Conservation (phyloP, 1,140 invertebrate species). For the Nephotettix cincticeps region DNA sequence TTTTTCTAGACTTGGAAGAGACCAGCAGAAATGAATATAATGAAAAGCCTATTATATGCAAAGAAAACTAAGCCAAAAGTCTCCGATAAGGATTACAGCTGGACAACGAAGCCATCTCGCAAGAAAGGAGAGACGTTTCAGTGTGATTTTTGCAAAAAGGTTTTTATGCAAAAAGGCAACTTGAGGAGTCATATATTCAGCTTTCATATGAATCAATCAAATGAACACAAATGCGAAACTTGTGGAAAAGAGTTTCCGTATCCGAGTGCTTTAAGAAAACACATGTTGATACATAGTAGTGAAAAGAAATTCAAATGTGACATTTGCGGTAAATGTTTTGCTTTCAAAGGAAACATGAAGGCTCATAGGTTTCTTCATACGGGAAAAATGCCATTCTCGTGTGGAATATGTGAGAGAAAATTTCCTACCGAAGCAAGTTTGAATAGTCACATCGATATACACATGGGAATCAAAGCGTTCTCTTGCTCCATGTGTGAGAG, state of each 20-base stretch:
- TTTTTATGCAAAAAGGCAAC: conserved; percentile 10
- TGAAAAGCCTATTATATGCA: conserved; percentile 11
- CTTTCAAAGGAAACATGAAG: conserved; percentile 1
- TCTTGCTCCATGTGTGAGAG: conserved; percentile 82
- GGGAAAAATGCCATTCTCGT: background rate
- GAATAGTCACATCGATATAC: conserved; percentile 6
- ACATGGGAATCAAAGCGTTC: conserved; percentile 63
- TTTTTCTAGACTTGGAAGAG: conserved; percentile 8
- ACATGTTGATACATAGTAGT: background rate
- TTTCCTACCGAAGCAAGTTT: conserved; percentile 12
- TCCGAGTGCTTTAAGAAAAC: background rate
- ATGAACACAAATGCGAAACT: background rate
- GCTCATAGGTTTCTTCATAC: background rate
- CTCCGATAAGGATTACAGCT: background rate
- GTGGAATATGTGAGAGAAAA: conserved; percentile 13
- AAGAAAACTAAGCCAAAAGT: conserved; percentile 7
- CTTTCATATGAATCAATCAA: conserved; percentile 3
- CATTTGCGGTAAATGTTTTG: conserved; percentile 18
- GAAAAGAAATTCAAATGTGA: conserved; percentile 21
- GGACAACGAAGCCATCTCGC: background rate
- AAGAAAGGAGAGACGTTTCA: conserved; percentile 6
- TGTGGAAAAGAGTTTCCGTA: background rate
- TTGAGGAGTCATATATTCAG: conserved; percentile 3
- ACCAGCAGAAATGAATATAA: background rate
- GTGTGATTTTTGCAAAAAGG: conserved; percentile 12